phyloP scores from a whole-genome alignment of 2,113 vertebrate species.

The Thoracochromis brauschi region DNA sequence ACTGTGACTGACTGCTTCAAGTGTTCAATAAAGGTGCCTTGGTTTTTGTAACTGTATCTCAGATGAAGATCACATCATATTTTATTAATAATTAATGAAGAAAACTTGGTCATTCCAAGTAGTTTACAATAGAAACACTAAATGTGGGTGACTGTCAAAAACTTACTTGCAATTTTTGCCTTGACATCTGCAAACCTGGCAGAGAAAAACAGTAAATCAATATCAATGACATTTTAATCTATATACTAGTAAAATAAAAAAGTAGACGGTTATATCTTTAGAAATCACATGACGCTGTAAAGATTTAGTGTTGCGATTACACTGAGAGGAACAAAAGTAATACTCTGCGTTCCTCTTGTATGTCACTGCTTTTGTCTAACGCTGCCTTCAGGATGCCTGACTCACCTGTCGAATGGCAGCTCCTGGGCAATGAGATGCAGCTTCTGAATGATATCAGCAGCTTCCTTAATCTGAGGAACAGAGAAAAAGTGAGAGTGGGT shows the following conservation, averaged over 20 bases:
- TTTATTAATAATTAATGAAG: not conserved
- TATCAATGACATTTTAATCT: not conserved
- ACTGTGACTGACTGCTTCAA: not conserved
- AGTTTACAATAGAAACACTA: not conserved
- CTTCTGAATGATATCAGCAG: constrained; percentile 99
- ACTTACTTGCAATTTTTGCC: constrained; percentile 99
- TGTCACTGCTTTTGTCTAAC: constrained; percentile 31
- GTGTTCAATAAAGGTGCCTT: not conserved
- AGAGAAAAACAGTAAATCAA: constrained; percentile 34
- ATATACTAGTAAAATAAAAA: not conserved
- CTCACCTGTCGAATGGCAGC: constrained; percentile 95
- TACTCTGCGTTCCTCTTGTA: constrained; percentile 12
- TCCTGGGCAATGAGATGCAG: constrained; percentile 98
- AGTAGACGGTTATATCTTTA: not conserved
- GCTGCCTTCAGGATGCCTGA: constrained; percentile 46
- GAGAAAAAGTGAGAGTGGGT: not conserved
- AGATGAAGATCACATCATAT: not conserved
- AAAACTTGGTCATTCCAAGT: not conserved
- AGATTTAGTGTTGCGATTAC: not conserved
- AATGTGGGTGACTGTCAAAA: not conserved
- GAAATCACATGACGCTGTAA: not conserved
- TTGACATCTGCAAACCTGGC: constrained; percentile 97
- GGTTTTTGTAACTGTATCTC: not conserved
- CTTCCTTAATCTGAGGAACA: constrained; percentile 89
- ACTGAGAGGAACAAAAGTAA: not conserved